Conservation (phyloP, 2,888 invertebrate genomes). For the Metellina segmentata region DNA sequence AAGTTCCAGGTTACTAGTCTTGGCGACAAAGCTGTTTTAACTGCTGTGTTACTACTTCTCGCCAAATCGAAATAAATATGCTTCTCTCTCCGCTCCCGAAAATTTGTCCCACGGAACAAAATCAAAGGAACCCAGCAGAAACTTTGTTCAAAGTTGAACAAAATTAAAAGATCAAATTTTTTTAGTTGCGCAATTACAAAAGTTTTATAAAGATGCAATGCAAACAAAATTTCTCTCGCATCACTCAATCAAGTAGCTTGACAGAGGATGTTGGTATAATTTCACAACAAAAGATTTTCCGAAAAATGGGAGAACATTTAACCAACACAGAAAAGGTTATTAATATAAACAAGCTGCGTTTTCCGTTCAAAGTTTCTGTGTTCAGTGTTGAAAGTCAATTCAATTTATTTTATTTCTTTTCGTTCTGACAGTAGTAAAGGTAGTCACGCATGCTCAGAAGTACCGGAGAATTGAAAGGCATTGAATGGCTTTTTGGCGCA, state of each 20-base stretch:
- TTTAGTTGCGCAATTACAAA: constrained; percentile 1
- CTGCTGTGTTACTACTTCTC: background rate
- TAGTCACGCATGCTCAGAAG: constrained; percentile 70
- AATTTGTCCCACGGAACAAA: no score
- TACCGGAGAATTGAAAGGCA: constrained; percentile 31
- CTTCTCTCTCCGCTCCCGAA: no score
- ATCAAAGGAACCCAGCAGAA: no score
- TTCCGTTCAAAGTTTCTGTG: background rate
- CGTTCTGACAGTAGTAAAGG: constrained; percentile 64
- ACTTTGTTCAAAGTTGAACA: background rate
- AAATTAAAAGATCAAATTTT: constrained; percentile 16
- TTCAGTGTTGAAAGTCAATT: background rate
- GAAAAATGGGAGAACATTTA: no score
- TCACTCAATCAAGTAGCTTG: no score
- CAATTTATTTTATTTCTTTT: background rate
- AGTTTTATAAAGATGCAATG: background rate
- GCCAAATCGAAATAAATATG: background rate
- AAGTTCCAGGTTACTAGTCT: background rate
- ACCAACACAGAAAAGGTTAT: no score
- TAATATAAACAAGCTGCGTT: no score
- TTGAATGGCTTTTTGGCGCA: constrained; percentile 55
- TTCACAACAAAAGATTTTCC: no score
- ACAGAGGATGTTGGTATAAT: no score
- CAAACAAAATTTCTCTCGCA: no score
- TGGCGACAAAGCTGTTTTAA: constrained; percentile 32